Evolutionary conservation across 2,888 invertebrate genomes (phyloP), one percentile per base, ranked within the genome.

Genomic region (Synergus gifuensis): DNA sequence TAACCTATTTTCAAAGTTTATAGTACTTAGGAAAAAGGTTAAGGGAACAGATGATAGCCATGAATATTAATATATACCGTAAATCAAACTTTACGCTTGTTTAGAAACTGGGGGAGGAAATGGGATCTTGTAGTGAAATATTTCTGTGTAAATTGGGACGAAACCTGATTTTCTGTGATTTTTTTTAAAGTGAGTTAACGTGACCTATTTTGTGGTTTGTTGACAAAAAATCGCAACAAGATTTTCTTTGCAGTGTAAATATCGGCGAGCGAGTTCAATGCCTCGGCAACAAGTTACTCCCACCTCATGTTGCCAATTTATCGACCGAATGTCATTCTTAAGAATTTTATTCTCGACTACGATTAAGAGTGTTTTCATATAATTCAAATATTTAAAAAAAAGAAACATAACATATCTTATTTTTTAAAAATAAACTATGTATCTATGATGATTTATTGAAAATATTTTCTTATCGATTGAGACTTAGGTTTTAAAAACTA

Each of bases 1-100:
- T 69, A 84, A 84, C 85, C 86, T 79, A 76, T 78, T 85, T 86
- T 78, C 66, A 28, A 22, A 64, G 40, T 40, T 42, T 40, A 36
- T n/a, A 14, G 64, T 40, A 42, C 40, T 36, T 40, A 8, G 8
- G 9, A 54, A 54, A 54, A 54, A 54, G 14, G 7, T 54, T 14
- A n/a, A n/a, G n/a, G 1, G 8, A n/a, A 8, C 54, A 54, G 54
- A 54, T 54, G 54, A 54, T 54, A 2, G 54, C 54, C 8, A 54
- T 54, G n/a, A 54, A 54, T 54, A 8, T 54, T n/a, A 54, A n/a
- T 18, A 11, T 58, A n/a, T 58, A 58, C 9, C 18, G 4, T 18
- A 16, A n/a, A 58, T 9, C 9, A 18, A 18, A 9, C 4, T 58
- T 58, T 18, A 18, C 11, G 58, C 11, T 58, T 9, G 9, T 58